Evolutionary conservation across 2,113 vertebrate genomes (phyloP), one percentile per base, ranked within the genome.

Genomic region (Percopsis transmontana): DNA sequence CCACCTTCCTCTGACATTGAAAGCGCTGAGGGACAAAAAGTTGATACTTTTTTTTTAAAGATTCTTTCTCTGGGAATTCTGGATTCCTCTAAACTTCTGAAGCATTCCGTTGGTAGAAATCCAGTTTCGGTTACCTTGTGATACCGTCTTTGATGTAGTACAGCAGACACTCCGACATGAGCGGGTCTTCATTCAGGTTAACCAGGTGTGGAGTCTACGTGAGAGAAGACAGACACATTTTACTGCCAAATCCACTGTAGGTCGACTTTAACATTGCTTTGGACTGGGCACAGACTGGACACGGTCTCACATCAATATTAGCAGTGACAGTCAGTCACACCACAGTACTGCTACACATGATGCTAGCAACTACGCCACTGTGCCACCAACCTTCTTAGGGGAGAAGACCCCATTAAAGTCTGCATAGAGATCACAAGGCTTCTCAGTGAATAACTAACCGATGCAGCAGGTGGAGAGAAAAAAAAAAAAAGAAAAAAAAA

Each of bases 91-190:
- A 24, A 68, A 10, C 20, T 19, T 74, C 47, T 56, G 61, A 16
- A 40, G 58, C 41, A 64, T 66, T 62, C 67, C 55, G 64, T 14
- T 51, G 53, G 48, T 41, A 60, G 70, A 9, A 59, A 23, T 70
- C 45, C 52, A 23, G 61, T 76, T 60, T 33, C 12, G 38, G 55
- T 85, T 89, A 98, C 97, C 97, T 96, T 58, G 97, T 99, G 69
- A 98, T 95, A 18, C 97, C 97, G 44, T 99, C 97, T 93, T 99
- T 99, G 90, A 99, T 99, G 88, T 99, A 99, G 87, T 99, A 99
- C 50, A 99, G 94, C 69, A 99, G 92, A 89, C 97, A 99, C 81
- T 99, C 97, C 0, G 97, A 99, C 97, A 99, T 99, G 54, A 99
- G 94, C 3, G 97, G 97, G 84, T 99, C 97, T 87, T 99, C 97